Percentiles rank a stretch among this genome's conserved stretches.
Evolutionary conservation across 2,888 invertebrate species (phyloP).

Genomic region (Coecobrya sp.): DNA sequence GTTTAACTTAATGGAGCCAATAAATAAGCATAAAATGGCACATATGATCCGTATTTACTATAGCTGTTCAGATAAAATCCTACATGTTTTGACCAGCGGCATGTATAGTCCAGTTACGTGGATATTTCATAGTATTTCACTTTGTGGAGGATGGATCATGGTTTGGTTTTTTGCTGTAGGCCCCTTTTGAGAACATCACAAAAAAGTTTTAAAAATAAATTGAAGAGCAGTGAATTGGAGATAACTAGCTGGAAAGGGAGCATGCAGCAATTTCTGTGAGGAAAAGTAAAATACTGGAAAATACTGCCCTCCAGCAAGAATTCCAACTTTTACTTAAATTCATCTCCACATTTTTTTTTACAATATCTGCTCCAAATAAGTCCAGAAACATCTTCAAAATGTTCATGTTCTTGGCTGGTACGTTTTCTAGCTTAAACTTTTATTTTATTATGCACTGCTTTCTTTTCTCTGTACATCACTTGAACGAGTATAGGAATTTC

Average conservation of each 20-base stretch:
- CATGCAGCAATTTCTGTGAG: not conserved
- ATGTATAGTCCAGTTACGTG: not conserved
- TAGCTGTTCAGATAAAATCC: too few species aligned
- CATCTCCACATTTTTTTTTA: not conserved
- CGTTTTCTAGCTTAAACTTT: not conserved
- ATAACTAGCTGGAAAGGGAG: not conserved
- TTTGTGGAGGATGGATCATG: not conserved
- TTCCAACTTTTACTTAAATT: constrained; percentile 1
- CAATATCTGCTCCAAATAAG: too few species aligned
- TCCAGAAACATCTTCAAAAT: too few species aligned
- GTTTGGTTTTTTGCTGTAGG: not conserved
- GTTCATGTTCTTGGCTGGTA: too few species aligned
- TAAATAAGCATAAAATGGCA: constrained; percentile 68
- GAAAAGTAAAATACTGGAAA: not conserved
- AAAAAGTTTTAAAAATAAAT: constrained; percentile 16
- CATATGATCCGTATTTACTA: not conserved
- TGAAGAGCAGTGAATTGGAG: constrained; percentile 12
- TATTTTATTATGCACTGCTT: not conserved
- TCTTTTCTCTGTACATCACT: not conserved
- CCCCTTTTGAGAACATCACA: not conserved
- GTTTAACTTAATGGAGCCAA: constrained; percentile 75
- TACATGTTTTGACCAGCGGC: too few species aligned
- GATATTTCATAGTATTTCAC: not conserved
- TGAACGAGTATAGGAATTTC: too few species aligned
- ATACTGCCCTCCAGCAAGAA: constrained; percentile 13